Base-by-base conservation (phyloP, 2,888 invertebrate species). In the Watsonalla cultraria region DNA sequence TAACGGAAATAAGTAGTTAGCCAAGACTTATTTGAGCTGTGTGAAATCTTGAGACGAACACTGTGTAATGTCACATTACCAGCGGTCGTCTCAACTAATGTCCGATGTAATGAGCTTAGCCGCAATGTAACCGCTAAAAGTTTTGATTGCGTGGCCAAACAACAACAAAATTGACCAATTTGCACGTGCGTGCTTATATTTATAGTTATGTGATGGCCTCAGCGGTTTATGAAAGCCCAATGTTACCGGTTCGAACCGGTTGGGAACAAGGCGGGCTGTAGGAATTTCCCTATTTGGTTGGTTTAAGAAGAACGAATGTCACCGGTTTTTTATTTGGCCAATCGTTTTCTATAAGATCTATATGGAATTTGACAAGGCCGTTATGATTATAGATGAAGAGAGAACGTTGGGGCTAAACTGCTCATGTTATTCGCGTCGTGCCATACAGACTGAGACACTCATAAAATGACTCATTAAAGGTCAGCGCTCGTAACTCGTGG, bases 141-240 rank as follows among this genome's bases (percentile, higher is more conserved):
- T 4, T 37, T 37, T 39, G 49, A 49, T 49, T 37, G 15, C 49
- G 14, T 49, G 49, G 14, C 37, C 49, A 13, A 37, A 48, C 35
- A 13, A 33, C 49, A 14, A 49, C 49, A 15, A 51, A 51, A 56
- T 56, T 51, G 51, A 34, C 51, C 51, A 51, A 56, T 47, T 51
- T 33, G 49, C 46, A 56, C 49, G 49, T 53, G 46, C 46, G 47
- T 53, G 53, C 15, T 37, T 51, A 51, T 37, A 35, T 49, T 49
- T 49, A 49, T 37, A 37, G 15, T 37, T 11, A 14, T 35, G 34
- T 37, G 49, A 49, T 49, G 49, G 49, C 49, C 49, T 49, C 49
- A 37, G 49, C 14, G 37, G 37, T 37, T 49, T 49, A 49, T 49
- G 49, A 49, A 49, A 49, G 49, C 49, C 37, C 49, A 49, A 49